These are phyloP conservation scores for Maniola jurtina DNA, from an alignment of 1,140 invertebrate species.

Conservation along the genomic window DNA sequence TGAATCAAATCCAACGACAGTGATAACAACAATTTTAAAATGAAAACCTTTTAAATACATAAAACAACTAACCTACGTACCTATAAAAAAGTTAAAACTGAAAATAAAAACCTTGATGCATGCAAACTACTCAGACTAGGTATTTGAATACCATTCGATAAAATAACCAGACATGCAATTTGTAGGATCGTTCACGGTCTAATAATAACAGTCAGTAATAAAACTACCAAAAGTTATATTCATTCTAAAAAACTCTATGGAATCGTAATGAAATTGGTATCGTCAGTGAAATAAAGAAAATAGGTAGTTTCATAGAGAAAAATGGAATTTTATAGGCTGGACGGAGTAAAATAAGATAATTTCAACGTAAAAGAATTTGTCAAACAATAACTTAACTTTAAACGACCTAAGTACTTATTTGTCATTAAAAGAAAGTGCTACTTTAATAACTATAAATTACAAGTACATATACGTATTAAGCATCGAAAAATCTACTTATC, in stretches of 20 bases:
- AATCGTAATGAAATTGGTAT: neutral
- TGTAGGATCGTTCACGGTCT: neutral
- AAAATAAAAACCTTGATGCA: slow-evolving; percentile 28
- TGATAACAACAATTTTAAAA: too few relatives aligned
- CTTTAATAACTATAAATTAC: too few relatives aligned
- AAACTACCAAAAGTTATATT: neutral
- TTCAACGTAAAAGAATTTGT: too few relatives aligned
- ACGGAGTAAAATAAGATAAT: too few relatives aligned
- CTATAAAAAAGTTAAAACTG: neutral
- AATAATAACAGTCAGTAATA: slow-evolving; percentile 4
- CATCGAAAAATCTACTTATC: too few relatives aligned
- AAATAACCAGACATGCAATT: slow-evolving; percentile 45
- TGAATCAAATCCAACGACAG: too few relatives aligned
- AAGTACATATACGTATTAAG: too few relatives aligned
- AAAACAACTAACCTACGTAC: neutral
- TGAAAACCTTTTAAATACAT: too few relatives aligned
- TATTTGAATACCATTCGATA: slow-evolving; percentile 45
- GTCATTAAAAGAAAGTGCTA: too few relatives aligned
- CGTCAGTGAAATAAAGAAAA: neutral
- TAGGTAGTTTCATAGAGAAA: neutral
- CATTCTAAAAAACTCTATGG: neutral
- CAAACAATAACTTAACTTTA: too few relatives aligned
- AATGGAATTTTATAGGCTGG: too few relatives aligned
- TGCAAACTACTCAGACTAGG: slow-evolving; percentile 52
- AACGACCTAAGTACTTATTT: too few relatives aligned